Percentiles rank a stretch among this genome's conserved stretches.
Evolutionary conservation across 2,888 invertebrate genomes (phyloP).

Genomic region (Melanostoma mellinum): DNA sequence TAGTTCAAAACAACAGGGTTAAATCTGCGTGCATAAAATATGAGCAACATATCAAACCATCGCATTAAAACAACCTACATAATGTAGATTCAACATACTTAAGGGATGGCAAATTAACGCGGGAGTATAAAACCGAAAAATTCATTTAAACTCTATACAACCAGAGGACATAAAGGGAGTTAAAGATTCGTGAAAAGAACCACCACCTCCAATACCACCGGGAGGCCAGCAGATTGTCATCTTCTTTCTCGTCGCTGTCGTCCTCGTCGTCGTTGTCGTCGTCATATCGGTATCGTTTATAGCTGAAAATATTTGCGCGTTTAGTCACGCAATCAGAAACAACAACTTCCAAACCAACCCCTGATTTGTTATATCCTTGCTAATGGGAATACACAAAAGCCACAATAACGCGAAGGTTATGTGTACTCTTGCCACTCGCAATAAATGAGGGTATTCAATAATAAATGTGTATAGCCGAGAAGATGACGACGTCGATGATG

Average conservation of each 20-base stretch:
- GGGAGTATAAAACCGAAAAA: slow-evolving; percentile 26
- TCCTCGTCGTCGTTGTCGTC: slow-evolving; percentile 7
- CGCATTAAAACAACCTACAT: slow-evolving; percentile 29
- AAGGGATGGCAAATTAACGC: slow-evolving; percentile 35
- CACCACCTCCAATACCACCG: slow-evolving; percentile 37
- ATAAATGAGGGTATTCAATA: slow-evolving; percentile 47
- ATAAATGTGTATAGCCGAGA: slow-evolving; percentile 35
- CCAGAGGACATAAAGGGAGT: slow-evolving; percentile 38
- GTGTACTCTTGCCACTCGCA: slow-evolving; percentile 34
- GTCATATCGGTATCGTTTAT: slow-evolving; percentile 23
- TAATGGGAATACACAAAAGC: slow-evolving; percentile 58
- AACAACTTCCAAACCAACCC: slow-evolving; percentile 65
- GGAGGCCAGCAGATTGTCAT: slow-evolving; percentile 49
- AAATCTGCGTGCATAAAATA: slow-evolving; percentile 15
- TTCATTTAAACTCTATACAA: slow-evolving; percentile 52
- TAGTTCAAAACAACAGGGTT: slow-evolving; percentile 25
- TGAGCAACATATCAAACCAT: slow-evolving; percentile 34
- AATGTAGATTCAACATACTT: not conserved
- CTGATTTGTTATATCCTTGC: slow-evolving; percentile 30
- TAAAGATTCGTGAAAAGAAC: slow-evolving; percentile 18
- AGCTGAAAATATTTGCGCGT: slow-evolving; percentile 63
- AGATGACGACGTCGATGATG: slow-evolving; percentile 40
- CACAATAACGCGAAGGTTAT: slow-evolving; percentile 66
- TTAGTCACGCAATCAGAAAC: slow-evolving; percentile 67
- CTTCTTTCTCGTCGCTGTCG: slow-evolving; percentile 22